A percentile compares a stretch with the other conserved stretches of the same genome.
These are phyloP conservation scores for Ptychoptera contaminata DNA, from an alignment of 2,888 invertebrate genomes.

Conservation along the genomic window DNA sequence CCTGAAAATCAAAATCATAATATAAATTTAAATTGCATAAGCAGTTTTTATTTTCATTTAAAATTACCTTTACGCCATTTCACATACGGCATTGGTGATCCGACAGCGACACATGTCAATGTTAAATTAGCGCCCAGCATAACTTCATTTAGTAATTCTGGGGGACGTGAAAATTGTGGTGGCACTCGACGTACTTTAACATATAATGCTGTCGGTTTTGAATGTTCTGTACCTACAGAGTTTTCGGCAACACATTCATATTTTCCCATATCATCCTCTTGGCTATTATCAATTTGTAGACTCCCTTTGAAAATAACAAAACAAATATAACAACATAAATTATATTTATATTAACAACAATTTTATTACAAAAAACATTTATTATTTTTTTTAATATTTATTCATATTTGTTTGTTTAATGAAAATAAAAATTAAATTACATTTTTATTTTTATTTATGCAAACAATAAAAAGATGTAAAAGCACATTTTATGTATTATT, in stretches of 20 bases:
- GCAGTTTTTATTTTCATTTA: neutral
- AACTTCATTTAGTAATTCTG: slow-evolving; percentile 71
- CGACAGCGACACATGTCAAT: slow-evolving; percentile 91
- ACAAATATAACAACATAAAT: slow-evolving; percentile 10
- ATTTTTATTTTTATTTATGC: too few relatives aligned
- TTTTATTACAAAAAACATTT: too few relatives aligned
- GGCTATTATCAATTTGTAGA: slow-evolving; percentile 77
- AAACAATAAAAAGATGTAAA: too few relatives aligned
- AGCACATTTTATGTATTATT: too few relatives aligned
- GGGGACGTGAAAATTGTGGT: slow-evolving; percentile 88
- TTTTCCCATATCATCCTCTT: slow-evolving; percentile 84
- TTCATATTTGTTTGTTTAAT: too few relatives aligned
- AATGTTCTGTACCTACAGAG: slow-evolving; percentile 81
- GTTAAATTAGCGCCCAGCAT: slow-evolving; percentile 83
- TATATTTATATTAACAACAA: neutral
- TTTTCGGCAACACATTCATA: slow-evolving; percentile 96
- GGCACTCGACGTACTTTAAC: slow-evolving; percentile 93
- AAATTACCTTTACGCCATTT: slow-evolving; percentile 72
- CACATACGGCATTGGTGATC: slow-evolving; percentile 95
- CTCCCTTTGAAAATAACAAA: slow-evolving; percentile 19
- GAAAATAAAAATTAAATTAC: too few relatives aligned
- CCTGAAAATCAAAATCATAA: slow-evolving; percentile 26
- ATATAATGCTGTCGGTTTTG: slow-evolving; percentile 75
- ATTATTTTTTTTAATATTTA: too few relatives aligned
- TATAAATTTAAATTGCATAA: neutral